phyloP scores from a whole-genome alignment of 1,140 invertebrate genomes.

The Drosophila azteca region DNA sequence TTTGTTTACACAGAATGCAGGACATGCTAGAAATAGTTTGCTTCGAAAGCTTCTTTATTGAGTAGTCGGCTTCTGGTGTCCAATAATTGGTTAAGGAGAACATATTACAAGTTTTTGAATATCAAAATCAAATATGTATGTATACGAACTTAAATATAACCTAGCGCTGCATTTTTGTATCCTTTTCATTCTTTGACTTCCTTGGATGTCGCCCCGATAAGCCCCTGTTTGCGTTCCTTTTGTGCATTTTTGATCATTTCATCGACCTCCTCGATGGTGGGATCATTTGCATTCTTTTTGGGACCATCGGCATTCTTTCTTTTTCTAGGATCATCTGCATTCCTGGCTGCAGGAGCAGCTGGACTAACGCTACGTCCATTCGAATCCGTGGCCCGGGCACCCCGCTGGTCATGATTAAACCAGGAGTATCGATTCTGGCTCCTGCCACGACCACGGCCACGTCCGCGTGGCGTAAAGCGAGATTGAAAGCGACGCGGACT shows the following conservation, averaged over 20 bases:
- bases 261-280: slow-evolving; percentile 84
- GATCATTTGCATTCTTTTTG: slow-evolving; percentile 23
- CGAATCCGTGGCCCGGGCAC: too few relatives aligned
- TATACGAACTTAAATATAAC: slow-evolving; percentile 42
- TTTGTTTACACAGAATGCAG: slow-evolving; percentile 5
- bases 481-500: slow-evolving; percentile 45
- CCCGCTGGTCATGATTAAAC: slow-evolving; percentile 16
- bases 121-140: slow-evolving; percentile 35
- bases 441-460: slow-evolving; percentile 45
- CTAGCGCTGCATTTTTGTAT: slow-evolving; percentile 25
- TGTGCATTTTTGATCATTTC: slow-evolving; percentile 85
- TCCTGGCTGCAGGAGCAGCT: slow-evolving; percentile 3
- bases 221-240: slow-evolving; percentile 85
- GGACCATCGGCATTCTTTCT: slow-evolving; percentile 12
- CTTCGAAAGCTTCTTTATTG: slow-evolving; percentile 68
- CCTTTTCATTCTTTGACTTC: slow-evolving; percentile 54
- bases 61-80: slow-evolving; percentile 19
- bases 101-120: slow-evolving; percentile 29
- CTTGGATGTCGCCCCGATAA: slow-evolving; percentile 83
- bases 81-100: slow-evolving; percentile 17
- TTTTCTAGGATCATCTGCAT: slow-evolving; percentile 38
- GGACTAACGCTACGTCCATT: slow-evolving; percentile 5
- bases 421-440: slow-evolving; percentile 46
- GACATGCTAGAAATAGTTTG: slow-evolving; percentile 27
- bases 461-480: slow-evolving; percentile 26